Percentiles rank a stretch among this genome's conserved stretches.
phyloP scores from a whole-genome alignment of 2,797 vertebrate species.

The Emys orbicularis region DNA sequence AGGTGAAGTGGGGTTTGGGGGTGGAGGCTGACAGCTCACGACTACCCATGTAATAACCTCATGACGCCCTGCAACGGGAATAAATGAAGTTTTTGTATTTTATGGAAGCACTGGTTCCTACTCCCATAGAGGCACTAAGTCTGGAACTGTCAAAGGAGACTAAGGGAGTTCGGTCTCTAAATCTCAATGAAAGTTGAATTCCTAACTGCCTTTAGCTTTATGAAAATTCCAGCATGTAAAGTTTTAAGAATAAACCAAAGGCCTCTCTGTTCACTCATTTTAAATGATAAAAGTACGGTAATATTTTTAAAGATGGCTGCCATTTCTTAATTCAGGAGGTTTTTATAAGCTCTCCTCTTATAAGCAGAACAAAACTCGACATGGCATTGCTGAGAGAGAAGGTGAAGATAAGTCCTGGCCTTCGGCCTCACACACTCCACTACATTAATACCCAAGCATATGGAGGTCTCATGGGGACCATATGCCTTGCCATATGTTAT shows the following conservation, averaged over 20 bases:
- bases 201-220: neutral
- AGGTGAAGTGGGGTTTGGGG: no score
- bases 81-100: neutral
- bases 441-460: constrained; percentile 49
- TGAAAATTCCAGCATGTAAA: neutral
- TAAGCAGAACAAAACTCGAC: constrained; percentile 19
- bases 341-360: constrained; percentile 22
- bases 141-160: neutral
- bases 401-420: constrained; percentile 46
- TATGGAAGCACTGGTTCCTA: neutral
- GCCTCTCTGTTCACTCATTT: neutral
- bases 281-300: neutral
- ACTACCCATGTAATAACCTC: no score
- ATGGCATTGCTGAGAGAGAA: constrained; percentile 57
- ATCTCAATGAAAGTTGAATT: neutral
- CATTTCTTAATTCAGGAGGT: constrained; percentile 32
- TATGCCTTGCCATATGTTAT: constrained; percentile 54
- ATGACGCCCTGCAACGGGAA: neutral
- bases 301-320: neutral
- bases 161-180: neutral
- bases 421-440: constrained; percentile 44
- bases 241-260: constrained; percentile 3
- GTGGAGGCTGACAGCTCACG: no score
- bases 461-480: neutral
- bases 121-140: neutral